Conservation (phyloP, 1,140 invertebrate genomes). For the Brachionus manjavacas region DNA sequence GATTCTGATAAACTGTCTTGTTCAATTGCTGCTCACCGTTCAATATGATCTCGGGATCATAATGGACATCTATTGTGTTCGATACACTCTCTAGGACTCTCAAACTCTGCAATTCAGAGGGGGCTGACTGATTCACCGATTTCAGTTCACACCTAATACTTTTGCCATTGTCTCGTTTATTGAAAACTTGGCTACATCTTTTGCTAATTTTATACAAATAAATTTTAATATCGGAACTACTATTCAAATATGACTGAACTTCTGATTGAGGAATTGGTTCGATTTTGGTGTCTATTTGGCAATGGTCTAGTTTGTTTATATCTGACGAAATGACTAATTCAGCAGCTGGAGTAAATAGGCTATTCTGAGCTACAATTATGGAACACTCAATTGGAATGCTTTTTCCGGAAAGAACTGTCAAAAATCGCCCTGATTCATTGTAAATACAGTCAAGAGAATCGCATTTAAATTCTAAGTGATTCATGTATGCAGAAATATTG, state of each 20-base stretch:
- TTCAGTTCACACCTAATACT: neutral
- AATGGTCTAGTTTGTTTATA: neutral
- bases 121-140: neutral
- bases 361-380: neutral
- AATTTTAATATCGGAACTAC: neutral
- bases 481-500: neutral
- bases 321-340: slow-evolving; percentile 16
- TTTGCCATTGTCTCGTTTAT: neutral
- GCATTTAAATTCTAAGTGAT: neutral
- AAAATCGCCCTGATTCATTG: neutral
- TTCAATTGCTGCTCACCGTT: neutral
- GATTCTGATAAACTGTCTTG: neutral
- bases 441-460: neutral
- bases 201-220: slow-evolving; percentile 15
- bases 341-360: neutral
- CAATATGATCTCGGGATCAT: neutral
- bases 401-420: neutral
- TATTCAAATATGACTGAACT: neutral
- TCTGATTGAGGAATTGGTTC: neutral
- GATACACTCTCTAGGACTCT: neutral
- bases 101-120: neutral
- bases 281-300: neutral
- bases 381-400: neutral
- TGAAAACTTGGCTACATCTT: neutral
- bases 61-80: slow-evolving; percentile 25